These are phyloP conservation scores for Pseudochromis fuscus DNA, from an alignment of 2,797 vertebrate genomes.

Conservation along the genomic window DNA sequence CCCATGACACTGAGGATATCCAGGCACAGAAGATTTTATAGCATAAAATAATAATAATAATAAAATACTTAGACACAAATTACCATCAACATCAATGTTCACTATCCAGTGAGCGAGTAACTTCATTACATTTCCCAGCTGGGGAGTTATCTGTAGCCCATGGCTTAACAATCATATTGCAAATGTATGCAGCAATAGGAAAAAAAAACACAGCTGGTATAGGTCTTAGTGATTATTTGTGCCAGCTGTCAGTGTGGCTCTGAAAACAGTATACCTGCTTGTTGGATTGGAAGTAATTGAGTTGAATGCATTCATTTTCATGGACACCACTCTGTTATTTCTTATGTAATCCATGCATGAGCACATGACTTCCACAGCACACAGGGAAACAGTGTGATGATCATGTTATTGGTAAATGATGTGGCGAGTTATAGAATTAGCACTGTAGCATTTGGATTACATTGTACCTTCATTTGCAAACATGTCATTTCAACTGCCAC, in stretches of 20 bases:
- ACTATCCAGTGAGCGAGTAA: slow-evolving; percentile 2
- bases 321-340: slow-evolving; percentile 30
- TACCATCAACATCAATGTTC: background rate
- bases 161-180: slow-evolving; percentile 17
- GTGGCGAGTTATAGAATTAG: background rate
- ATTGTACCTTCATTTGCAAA: slow-evolving; percentile 5
- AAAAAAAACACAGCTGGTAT: slow-evolving; percentile 24
- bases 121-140: slow-evolving; percentile 7
- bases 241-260: slow-evolving; percentile 33
- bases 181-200: slow-evolving; percentile 9
- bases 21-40: background rate
- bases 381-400: slow-evolving; percentile 20
- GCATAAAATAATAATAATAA: too few relatives aligned
- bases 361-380: slow-evolving; percentile 9
- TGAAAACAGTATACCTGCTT: slow-evolving; percentile 42
- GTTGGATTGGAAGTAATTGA: slow-evolving; percentile 33
- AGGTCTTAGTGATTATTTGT: slow-evolving; percentile 30
- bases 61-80: slow-evolving; percentile 5
- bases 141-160: slow-evolving; percentile 9
- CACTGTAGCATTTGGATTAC: background rate
- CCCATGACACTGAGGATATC: background rate
- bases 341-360: slow-evolving; percentile 45
- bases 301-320: slow-evolving; percentile 38
- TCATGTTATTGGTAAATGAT: slow-evolving; percentile 28
- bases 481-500: slow-evolving; percentile 14